Percentiles rank a stretch among this genome's conserved stretches.
These are phyloP conservation scores for Halichondria panicea DNA, from an alignment of 37 sponge, comb jelly and placozoan species.

Conservation along the genomic window DNA sequence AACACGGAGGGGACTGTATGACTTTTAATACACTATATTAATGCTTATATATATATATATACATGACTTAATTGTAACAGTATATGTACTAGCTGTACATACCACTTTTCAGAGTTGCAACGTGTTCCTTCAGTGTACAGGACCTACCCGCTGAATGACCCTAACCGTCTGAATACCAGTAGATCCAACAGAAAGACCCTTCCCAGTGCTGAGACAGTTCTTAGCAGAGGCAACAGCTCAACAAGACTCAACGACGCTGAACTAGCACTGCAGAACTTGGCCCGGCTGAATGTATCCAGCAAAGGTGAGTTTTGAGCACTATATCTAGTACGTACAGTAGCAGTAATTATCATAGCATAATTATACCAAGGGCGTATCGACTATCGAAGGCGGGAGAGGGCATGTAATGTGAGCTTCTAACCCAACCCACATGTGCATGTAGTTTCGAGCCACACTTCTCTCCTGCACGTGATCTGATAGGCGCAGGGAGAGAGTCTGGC, in stretches of 20 bases:
- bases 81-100: background rate
- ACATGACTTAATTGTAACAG: background rate
- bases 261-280: slow-evolving; percentile 66
- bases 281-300: slow-evolving; percentile 56
- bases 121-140: slow-evolving; percentile 55
- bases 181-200: no score
- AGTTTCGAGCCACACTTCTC: no score
- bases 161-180: slow-evolving; percentile 14
- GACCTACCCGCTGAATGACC: slow-evolving; percentile 56
- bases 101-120: no score
- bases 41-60: background rate
- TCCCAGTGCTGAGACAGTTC: no score
- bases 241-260: slow-evolving; percentile 58
- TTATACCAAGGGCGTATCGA: background rate
- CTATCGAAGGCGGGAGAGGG: background rate
- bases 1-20: no score
- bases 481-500: no score
- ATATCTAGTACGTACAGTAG: background rate
- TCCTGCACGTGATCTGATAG: no score
- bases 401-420: background rate
- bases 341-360: background rate
- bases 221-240: no score
- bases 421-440: no score
- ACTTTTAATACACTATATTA: no score
- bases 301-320: slow-evolving; percentile 22